phyloP scores from a whole-genome alignment of 2,113 vertebrate species.

The Passerina amoena region DNA sequence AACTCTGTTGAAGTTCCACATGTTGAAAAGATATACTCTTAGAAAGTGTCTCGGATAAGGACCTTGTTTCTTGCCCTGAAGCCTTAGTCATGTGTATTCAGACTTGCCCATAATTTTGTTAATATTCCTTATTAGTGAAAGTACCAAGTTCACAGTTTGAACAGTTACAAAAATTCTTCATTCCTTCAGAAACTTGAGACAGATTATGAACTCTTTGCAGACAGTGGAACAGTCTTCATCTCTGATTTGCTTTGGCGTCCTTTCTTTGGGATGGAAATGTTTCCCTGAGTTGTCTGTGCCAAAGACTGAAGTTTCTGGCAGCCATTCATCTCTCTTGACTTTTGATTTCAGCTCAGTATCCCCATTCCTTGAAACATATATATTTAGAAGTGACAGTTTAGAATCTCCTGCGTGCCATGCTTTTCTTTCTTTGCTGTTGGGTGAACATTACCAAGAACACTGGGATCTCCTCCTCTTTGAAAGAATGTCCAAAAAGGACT shows the following conservation, averaged over 20 bases:
- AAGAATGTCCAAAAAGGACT: not conserved
- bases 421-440: not conserved
- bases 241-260: constrained; percentile 10
- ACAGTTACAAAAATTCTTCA: not conserved
- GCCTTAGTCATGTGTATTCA: not conserved
- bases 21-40: not conserved
- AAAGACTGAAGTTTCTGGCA: constrained; percentile 21
- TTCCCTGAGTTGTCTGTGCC: not conserved
- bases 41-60: not conserved
- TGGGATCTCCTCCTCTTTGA: not conserved
- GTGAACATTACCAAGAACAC: not conserved
- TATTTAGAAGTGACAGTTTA: not conserved
- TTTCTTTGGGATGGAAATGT: not conserved
- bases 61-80: not conserved
- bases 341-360: not conserved
- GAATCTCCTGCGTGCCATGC: not conserved
- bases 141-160: not conserved
- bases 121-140: not conserved
- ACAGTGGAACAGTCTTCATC: not conserved
- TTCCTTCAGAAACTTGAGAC: not conserved
- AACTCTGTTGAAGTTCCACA: not conserved
- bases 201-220: not conserved
- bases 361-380: not conserved
- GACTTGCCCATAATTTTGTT: not conserved
- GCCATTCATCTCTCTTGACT: not conserved